Conservation (phyloP, 2,797 vertebrate species). For the Sebastes taczanowskii region DNA sequence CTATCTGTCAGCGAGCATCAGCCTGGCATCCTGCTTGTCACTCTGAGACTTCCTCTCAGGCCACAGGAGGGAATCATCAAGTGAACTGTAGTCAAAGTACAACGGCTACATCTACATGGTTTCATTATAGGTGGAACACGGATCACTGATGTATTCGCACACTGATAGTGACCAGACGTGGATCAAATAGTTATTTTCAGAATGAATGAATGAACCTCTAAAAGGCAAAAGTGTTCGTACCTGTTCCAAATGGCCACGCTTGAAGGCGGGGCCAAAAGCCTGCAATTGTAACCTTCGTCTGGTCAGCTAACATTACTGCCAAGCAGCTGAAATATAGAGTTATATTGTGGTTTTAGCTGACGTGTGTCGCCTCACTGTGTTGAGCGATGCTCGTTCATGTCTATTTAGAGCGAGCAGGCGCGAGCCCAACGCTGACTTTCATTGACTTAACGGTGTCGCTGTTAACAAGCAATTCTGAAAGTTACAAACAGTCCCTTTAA, state of each 20-base stretch:
- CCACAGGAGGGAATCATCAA: conserved; percentile 18
- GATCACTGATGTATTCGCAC: background rate
- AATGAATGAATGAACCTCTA: background rate
- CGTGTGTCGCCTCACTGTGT: too few species aligned
- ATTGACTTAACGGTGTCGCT: too few species aligned
- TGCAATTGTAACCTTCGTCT: background rate
- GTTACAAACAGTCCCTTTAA: too few species aligned
- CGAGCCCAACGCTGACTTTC: too few species aligned
- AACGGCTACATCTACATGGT: background rate
- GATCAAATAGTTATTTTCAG: background rate
- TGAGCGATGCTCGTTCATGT: too few species aligned
- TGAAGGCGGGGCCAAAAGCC: background rate
- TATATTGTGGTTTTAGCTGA: too few species aligned
- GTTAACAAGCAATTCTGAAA: too few species aligned
- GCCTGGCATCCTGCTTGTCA: background rate
- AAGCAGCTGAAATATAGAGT: too few species aligned
- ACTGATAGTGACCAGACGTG: background rate
- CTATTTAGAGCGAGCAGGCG: too few species aligned
- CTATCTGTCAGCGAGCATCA: conserved; percentile 41
- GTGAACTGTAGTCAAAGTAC: background rate
- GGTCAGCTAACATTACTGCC: too few species aligned
- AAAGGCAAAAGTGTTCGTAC: background rate
- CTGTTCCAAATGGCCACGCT: too few species aligned
- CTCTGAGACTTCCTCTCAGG: background rate
- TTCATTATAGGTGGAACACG: background rate